These are phyloP conservation scores for Hippocampus barbouri DNA, from an alignment of 2,113 vertebrate species.

Conservation along the genomic window DNA sequence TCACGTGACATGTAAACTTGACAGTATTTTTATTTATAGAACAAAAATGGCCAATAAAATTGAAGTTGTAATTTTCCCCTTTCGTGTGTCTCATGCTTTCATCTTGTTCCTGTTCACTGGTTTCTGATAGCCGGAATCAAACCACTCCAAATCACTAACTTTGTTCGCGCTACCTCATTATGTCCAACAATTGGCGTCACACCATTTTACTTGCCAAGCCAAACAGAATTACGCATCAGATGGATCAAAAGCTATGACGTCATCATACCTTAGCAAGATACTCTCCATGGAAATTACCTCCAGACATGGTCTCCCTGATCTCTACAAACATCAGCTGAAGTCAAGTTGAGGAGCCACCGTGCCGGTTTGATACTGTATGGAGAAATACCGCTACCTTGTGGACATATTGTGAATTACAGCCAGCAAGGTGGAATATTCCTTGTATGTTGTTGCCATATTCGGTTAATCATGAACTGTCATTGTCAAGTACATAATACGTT, in stretches of 20 bases:
- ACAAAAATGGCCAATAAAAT: background rate
- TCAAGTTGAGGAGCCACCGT: background rate
- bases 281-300: slow-evolving; percentile 98
- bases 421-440: background rate
- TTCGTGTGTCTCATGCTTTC: background rate
- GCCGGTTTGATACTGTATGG: background rate
- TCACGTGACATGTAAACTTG: slow-evolving; percentile 12
- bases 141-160: too few relatives aligned
- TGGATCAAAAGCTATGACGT: background rate
- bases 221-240: background rate
- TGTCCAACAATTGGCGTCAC: background rate
- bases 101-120: slow-evolving; percentile 61
- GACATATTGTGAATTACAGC: background rate
- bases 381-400: background rate
- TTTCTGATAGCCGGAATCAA: too few relatives aligned
- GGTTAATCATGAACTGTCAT: too few relatives aligned
- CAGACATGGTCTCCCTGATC: slow-evolving; percentile 94
- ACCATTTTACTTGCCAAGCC: background rate
- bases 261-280: slow-evolving; percentile 80
- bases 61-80: background rate
- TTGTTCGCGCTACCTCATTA: background rate
- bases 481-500: too few relatives aligned
- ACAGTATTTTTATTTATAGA: background rate
- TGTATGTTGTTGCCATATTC: too few relatives aligned
- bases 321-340: slow-evolving; percentile 95